phyloP scores from a whole-genome alignment of 2,797 vertebrate genomes.

The Pygocentrus nattereri region DNA sequence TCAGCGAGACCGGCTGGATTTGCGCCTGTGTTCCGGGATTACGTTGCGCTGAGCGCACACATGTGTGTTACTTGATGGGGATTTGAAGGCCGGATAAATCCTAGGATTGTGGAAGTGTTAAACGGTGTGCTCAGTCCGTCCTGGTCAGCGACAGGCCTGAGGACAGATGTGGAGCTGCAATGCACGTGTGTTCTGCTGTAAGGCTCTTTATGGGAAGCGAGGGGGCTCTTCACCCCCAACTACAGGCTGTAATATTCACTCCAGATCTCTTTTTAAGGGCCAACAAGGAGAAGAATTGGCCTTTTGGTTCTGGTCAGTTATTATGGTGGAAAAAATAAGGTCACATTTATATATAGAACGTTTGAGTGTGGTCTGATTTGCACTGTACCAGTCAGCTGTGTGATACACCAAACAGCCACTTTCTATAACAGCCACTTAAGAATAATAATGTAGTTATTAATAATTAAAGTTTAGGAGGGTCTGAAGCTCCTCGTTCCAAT shows the following conservation, averaged over 20 bases:
- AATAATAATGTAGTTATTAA: too few relatives aligned
- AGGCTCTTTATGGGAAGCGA: conserved; percentile 42
- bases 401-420: too few relatives aligned
- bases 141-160: conserved; percentile 60
- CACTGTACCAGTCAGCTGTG: too few relatives aligned
- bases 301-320: not conserved
- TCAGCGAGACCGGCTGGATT: conserved; percentile 46
- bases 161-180: conserved; percentile 57
- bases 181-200: conserved; percentile 40
- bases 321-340: not conserved
- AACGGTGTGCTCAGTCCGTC: conserved; percentile 53
- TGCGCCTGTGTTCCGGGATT: conserved; percentile 51
- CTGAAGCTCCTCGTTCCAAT: too few relatives aligned
- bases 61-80: conserved; percentile 46
- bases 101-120: conserved; percentile 63
- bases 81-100: conserved; percentile 57
- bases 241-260: conserved; percentile 43
- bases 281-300: not conserved
- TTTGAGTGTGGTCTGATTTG: too few relatives aligned
- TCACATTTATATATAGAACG: too few relatives aligned
- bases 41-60: conserved; percentile 44
- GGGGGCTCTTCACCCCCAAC: conserved; percentile 33
- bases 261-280: conserved; percentile 4
- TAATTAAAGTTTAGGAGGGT: too few relatives aligned
- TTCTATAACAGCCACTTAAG: too few relatives aligned